Conservation (phyloP, 2,797 vertebrate species). For the Echeneis naucrates region DNA sequence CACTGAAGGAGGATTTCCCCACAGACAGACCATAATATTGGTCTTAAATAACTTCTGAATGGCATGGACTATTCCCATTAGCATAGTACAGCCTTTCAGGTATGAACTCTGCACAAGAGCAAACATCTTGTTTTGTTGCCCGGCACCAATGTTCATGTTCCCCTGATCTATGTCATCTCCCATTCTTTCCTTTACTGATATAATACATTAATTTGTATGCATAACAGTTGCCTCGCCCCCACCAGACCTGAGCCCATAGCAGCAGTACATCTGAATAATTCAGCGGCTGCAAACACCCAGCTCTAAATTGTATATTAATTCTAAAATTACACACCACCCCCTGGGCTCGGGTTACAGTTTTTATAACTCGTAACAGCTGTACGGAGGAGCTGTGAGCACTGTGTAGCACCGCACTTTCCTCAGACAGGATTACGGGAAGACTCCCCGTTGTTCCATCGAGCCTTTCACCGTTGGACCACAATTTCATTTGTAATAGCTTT, state of each 20-base stretch:
- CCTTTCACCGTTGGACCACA: constrained; percentile 45
- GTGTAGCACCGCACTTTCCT: constrained; percentile 40
- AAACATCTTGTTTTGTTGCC: constrained; percentile 68
- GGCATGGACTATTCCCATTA: constrained; percentile 29
- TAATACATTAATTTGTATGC: constrained; percentile 78
- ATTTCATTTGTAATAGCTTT: constrained; percentile 67
- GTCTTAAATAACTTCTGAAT: constrained; percentile 22
- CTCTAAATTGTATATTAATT: constrained; percentile 85
- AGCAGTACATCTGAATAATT: constrained; percentile 79
- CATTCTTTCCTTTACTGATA: constrained; percentile 58
- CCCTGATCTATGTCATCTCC: constrained; percentile 62
- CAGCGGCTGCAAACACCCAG: constrained; percentile 73
- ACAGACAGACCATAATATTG: constrained; percentile 23
- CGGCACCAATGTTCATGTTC: constrained; percentile 63
- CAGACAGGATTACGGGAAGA: constrained; percentile 59
- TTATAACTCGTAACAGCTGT: constrained; percentile 76
- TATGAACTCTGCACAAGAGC: constrained; percentile 53
- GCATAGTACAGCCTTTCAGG: constrained; percentile 22
- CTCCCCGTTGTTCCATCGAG: constrained; percentile 59
- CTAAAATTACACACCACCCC: constrained; percentile 76
- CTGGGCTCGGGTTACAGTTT: constrained; percentile 71
- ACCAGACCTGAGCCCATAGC: constrained; percentile 58
- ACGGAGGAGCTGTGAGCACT: constrained; percentile 39
- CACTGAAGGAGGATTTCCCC: constrained; percentile 28
- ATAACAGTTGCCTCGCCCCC: constrained; percentile 46